phyloP scores from a whole-genome alignment of 2,797 vertebrate species.

The Caiman crocodilus region DNA sequence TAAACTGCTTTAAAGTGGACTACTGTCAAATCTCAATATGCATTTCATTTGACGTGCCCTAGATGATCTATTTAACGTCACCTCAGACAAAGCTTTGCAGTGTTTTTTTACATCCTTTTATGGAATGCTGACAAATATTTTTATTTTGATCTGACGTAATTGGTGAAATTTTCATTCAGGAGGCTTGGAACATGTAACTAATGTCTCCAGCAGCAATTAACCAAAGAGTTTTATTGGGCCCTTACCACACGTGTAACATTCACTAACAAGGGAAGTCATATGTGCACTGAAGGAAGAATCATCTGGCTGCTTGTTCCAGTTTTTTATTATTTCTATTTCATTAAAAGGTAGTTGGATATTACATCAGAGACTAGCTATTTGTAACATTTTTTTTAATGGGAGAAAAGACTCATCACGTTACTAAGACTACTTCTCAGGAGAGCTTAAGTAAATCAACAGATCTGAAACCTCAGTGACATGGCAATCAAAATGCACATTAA shows the following conservation, averaged over 20 bases:
- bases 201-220: neutral
- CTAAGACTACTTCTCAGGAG: too few species aligned
- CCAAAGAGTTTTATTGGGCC: conserved; percentile 12
- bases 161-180: neutral
- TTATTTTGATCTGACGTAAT: too few species aligned
- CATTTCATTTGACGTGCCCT: neutral
- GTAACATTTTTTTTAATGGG: too few species aligned
- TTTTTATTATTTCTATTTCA: neutral
- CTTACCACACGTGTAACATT: neutral
- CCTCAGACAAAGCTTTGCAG: neutral
- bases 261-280: neutral
- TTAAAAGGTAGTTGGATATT: neutral
- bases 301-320: neutral
- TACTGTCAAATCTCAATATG: neutral
- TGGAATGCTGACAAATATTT: neutral
- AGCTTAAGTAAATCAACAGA: neutral
- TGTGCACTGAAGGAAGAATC: neutral
- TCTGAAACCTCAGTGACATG: neutral
- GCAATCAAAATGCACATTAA: neutral
- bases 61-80: conserved; percentile 14
- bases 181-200: conserved; percentile 10
- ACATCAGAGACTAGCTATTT: neutral
- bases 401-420: too few species aligned
- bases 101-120: neutral
- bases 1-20: neutral